phyloP scores from a whole-genome alignment of 2,113 vertebrate species.

The Polyodon spathula region DNA sequence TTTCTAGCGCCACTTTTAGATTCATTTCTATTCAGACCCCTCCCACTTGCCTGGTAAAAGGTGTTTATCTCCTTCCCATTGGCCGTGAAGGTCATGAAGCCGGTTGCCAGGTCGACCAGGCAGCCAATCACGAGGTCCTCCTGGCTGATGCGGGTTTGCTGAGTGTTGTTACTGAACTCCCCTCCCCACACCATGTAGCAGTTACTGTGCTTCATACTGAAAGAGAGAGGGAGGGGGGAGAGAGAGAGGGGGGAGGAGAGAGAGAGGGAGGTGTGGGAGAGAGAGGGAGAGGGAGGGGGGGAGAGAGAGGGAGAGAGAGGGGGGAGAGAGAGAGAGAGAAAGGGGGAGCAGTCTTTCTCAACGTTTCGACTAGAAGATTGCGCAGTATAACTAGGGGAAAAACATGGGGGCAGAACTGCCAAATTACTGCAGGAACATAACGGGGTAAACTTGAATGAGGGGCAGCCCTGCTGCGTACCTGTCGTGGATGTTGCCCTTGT shows the following conservation, averaged over 20 bases:
- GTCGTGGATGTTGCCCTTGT: slow-evolving; percentile 81
- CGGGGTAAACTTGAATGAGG: too few relatives aligned
- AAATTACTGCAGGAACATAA: too few relatives aligned
- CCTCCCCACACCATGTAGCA: slow-evolving; percentile 96
- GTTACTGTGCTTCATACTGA: slow-evolving; percentile 85
- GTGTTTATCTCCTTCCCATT: slow-evolving; percentile 93
- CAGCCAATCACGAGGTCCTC: slow-evolving; percentile 85
- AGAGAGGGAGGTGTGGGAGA: not conserved
- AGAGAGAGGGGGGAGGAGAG: not conserved
- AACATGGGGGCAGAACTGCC: too few relatives aligned
- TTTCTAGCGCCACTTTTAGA: too few relatives aligned
- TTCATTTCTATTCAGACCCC: not conserved
- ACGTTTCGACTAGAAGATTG: too few relatives aligned
- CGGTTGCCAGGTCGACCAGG: slow-evolving; percentile 81
- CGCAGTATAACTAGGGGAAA: too few relatives aligned
- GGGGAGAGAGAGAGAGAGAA: not conserved
- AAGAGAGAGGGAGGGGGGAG: not conserved
- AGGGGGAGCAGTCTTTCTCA: too few relatives aligned
- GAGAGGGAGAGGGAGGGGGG: not conserved
- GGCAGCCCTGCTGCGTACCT: too few relatives aligned
- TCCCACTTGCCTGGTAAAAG: slow-evolving; percentile 74
- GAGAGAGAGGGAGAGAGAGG: too few relatives aligned
- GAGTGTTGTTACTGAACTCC: slow-evolving; percentile 70
- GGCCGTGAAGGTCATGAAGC: slow-evolving; percentile 87
- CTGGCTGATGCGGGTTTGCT: slow-evolving; percentile 79